Conservation (phyloP, 2,888 invertebrate species). For the Acleris holmiana region DNA sequence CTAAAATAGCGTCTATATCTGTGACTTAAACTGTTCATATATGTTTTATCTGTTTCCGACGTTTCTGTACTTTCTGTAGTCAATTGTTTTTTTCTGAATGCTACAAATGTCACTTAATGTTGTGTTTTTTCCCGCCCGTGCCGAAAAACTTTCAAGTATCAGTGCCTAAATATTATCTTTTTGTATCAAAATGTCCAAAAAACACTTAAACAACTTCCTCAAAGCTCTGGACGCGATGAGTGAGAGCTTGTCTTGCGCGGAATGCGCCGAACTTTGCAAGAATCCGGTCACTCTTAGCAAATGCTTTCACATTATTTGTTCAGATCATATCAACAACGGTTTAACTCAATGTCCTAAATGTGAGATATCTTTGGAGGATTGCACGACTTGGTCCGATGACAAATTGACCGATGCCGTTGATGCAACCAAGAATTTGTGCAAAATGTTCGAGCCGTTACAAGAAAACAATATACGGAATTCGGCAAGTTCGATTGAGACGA, state of each 20-base stretch:
- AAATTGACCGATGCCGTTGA: conserved; percentile 56
- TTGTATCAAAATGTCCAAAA: conserved; percentile 48
- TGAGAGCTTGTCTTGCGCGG: conserved; percentile 63
- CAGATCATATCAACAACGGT: conserved; percentile 57
- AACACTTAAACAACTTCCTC: conserved; percentile 58
- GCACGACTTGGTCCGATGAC: conserved; percentile 56
- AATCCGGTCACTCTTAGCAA: conserved; percentile 70
- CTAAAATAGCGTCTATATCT: background rate
- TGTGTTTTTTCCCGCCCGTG: conserved; percentile 13
- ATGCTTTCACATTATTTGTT: conserved; percentile 74
- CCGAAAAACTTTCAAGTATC: conserved; percentile 3
- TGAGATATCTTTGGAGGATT: conserved; percentile 54
- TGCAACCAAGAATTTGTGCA: conserved; percentile 56
- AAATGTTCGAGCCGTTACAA: conserved; percentile 53
- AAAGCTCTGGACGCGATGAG: conserved; percentile 66
- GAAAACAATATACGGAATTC: conserved; percentile 7
- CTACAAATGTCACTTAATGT: background rate
- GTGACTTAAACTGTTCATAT: background rate
- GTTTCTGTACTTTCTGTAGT: background rate
- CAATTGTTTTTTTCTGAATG: background rate
- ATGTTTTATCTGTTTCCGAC: background rate
- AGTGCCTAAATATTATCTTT: background rate
- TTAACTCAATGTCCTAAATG: conserved; percentile 66
- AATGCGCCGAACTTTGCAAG: conserved; percentile 65
- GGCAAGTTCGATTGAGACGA: conserved; percentile 5